Percentiles rank a stretch among this genome's conserved stretches.
phyloP scores from a whole-genome alignment of 2,113 vertebrate species.

The Salvelinus fontinalis region DNA sequence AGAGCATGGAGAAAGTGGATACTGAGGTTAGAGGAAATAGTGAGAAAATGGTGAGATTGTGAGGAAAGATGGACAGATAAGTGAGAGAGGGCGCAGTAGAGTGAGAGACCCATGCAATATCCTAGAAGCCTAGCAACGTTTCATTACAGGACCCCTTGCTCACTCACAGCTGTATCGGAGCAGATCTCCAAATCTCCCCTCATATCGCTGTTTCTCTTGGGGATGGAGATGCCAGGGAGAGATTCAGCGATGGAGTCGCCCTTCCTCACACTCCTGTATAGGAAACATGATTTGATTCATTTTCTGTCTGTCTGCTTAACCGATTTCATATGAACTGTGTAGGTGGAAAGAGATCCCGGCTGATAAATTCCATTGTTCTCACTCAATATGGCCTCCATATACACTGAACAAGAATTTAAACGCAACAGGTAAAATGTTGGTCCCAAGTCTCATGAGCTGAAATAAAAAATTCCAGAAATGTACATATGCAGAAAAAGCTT shows the following conservation, averaged over 20 bases:
- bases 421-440: no score
- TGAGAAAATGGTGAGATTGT: not conserved
- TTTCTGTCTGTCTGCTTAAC: constrained; percentile 69
- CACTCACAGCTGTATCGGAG: constrained; percentile 80
- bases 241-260: constrained; percentile 75
- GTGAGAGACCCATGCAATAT: not conserved
- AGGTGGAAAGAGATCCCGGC: constrained; percentile 77
- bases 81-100: not conserved
- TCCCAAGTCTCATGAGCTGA: no score
- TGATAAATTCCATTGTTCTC: constrained; percentile 78
- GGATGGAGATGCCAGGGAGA: constrained; percentile 70
- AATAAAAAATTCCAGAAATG: no score
- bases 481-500: no score
- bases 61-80: no score
- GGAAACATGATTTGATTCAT: constrained; percentile 81
- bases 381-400: constrained; percentile 1
- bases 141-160: not conserved
- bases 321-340: constrained; percentile 82
- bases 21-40: not conserved
- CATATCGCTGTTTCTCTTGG: constrained; percentile 79
- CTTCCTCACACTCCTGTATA: constrained; percentile 78
- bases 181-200: constrained; percentile 80
- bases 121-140: not conserved
- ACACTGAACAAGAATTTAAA: not conserved
- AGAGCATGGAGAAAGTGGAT: not conserved